Evolutionary conservation across 2,888 invertebrate genomes (phyloP), one percentile per base, ranked within the genome.

Genomic region (Drosophila meridionalis): DNA sequence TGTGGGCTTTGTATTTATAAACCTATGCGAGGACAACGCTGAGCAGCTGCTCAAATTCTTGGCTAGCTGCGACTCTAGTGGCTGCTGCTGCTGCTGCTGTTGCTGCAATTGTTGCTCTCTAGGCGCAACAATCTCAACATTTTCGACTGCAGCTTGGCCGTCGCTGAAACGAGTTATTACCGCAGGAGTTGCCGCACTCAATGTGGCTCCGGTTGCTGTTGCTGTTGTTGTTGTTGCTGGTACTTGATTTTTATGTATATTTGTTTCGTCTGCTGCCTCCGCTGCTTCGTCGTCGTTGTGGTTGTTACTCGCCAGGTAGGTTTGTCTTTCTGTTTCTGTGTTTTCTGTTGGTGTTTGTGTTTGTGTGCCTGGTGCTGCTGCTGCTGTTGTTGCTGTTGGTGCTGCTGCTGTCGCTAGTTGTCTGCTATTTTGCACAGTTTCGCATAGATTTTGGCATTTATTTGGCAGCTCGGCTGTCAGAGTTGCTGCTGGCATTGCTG

Each of bases 241-340:
- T 86, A 86, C 85, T 86, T 86, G 85, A 86, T 86, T 86, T 86
- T 86, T 86, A 86, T 86, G 85, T 86, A 86, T 86, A 86, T 86
- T 89, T 82, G 89, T 74, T 86, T 87, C 83, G 83, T 83, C 69
- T 84, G 87, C 75, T 74, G 77, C 69, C 79, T 89, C 85, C 84
- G 83, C 89, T 83, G 84, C 82, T 85, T 85, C 89, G 78, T 73
- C 63, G 67, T 88, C 88, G 76, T 50, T 40, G 69, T 56, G 55
- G 68, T 53, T 62, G 69, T 68, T 87, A 89, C 84, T 80, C 82
- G 86, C 89, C 86, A 86, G 87, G 86, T 86, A 86, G 89, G 89
- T 87, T 89, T 87, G 78, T 84, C 73, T 80, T 63, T 65, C 76
- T 57, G 80, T 73, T 67, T 72, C 69, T 80, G 65, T 45, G 32